Conservation (phyloP, 2,888 invertebrate genomes). For the Lamellibrachia columna region DNA sequence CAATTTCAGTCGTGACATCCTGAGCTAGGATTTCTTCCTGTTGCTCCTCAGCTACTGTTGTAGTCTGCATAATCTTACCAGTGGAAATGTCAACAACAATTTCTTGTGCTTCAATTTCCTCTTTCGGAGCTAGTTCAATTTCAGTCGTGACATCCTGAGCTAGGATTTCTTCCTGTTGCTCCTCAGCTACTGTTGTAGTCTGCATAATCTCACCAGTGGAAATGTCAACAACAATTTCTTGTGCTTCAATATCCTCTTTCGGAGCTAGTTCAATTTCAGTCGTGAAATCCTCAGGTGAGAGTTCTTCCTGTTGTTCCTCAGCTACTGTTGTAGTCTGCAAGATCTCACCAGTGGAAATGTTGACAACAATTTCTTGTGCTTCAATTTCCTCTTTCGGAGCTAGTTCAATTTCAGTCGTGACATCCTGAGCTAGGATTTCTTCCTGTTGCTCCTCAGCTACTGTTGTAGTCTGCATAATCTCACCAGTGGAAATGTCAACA, state of each 20-base stretch:
- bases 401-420: not conserved
- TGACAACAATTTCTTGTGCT: not conserved
- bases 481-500: not conserved
- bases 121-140: not conserved
- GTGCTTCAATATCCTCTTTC: not conserved
- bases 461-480: not conserved
- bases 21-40: conserved; percentile 26
- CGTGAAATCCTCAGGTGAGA: not conserved
- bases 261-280: not conserved
- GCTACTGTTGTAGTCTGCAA: not conserved
- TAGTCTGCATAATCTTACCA: conserved; percentile 20
- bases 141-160: not conserved
- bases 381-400: not conserved
- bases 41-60: conserved; percentile 13
- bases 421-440: not conserved
- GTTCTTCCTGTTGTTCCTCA: not conserved
- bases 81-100: conserved; percentile 25
- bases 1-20: conserved; percentile 31
- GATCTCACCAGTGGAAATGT: not conserved
- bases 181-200: not conserved
- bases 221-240: not conserved
- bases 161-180: not conserved
- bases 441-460: not conserved
- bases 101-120: not conserved
- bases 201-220: not conserved